Evolutionary conservation across 2,888 invertebrate genomes (phyloP), one percentile per base, ranked within the genome.

Genomic region (Loripinus fragilis): DNA sequence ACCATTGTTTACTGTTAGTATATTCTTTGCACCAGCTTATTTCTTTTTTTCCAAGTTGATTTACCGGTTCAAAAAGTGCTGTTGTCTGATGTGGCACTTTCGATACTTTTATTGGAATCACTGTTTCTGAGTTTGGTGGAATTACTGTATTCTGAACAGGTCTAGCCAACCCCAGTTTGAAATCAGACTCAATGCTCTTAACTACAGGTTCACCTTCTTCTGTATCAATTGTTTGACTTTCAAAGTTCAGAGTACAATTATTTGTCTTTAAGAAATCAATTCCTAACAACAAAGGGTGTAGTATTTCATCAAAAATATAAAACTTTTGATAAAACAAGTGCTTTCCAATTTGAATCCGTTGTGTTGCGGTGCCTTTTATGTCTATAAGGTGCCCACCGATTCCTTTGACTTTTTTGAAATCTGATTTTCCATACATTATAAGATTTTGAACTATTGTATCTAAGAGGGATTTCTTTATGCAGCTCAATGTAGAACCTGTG

Each of bases 221-320:
- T 38, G 52, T 66, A 38, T 73, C 69, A 38, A 80, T 42, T 0
- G 7, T 35, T 12, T 23, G 33, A 0, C 3, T 71, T 41, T 35
- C 74, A 67, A 68, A 74, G 33, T 75, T 71, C 7, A 78, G 5
- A 45, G 30, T 78, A 52, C 78, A 78, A 20, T 71, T 75, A 45
- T 74, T 28, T 2, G 2, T 20, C 70, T 71, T 25, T n/a, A 80
- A 55, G 45, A 80, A 80, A 25, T 80, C 73, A 10, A 52, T 42
- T 0, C 76, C 80, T 5, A 80, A 2, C 20, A 80, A 55, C 8
- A 80, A 17, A 3, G 48, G 20, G n/a, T 80, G 80, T 35, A 70
- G 70, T 64, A 80, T 74, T n/a, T 71, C 30, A 38, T 80, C 66
- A 42, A 80, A 71, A 10, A 80, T 55, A 60, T 80, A 66, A 71